Conservation (phyloP, 2,888 invertebrate genomes). For the Drosophila maculinotata region DNA sequence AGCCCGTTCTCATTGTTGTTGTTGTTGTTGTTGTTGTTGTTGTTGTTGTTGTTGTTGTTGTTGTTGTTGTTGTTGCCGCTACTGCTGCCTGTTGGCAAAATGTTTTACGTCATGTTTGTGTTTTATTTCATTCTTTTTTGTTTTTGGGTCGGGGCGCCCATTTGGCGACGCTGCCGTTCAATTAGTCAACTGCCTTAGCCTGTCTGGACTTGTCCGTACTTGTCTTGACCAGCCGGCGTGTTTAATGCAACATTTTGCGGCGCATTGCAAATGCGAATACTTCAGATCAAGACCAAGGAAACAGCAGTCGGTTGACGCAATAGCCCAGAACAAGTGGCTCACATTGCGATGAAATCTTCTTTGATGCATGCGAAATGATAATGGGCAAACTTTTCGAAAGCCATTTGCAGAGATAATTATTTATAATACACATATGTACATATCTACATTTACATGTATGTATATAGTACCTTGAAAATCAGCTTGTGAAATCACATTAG, state of each 20-base stretch:
- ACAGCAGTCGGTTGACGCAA: constrained; percentile 11
- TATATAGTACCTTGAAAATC: constrained; percentile 10
- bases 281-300: constrained; percentile 10
- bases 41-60: too few species aligned
- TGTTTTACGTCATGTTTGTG: constrained; percentile 74
- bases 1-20: constrained; percentile 14
- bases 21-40: constrained; percentile 25
- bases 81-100: constrained; percentile 50
- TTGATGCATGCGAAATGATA: constrained; percentile 40
- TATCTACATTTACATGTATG: too few species aligned
- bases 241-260: constrained; percentile 28
- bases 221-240: constrained; percentile 18
- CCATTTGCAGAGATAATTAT: constrained; percentile 22
- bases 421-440: neutral
- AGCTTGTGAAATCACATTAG: constrained; percentile 7
- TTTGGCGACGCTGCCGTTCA: constrained; percentile 52
- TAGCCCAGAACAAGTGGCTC: constrained; percentile 24
- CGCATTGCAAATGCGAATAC: constrained; percentile 14
- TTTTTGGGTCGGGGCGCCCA: constrained; percentile 24
- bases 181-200: constrained; percentile 51
- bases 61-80: too few species aligned
- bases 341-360: constrained; percentile 18
- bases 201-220: constrained; percentile 11
- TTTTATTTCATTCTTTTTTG: constrained; percentile 7
- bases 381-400: constrained; percentile 19